A percentile compares a stretch with the other conserved stretches of the same genome.
Evolutionary conservation across 1,140 invertebrate species (phyloP).

Genomic region (Whitmania pigra): DNA sequence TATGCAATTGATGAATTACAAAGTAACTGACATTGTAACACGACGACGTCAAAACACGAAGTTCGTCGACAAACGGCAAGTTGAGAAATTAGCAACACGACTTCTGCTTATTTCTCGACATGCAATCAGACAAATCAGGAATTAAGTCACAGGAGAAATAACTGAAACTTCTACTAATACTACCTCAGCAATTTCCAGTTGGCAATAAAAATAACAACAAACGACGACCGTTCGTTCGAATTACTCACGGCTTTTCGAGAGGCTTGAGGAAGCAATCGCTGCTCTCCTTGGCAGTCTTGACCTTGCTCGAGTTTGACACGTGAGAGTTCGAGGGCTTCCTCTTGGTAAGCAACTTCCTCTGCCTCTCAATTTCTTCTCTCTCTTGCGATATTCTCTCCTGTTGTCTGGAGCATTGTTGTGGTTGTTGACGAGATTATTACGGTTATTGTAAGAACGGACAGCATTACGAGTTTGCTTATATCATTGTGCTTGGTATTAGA

Average conservation of each 20-base stretch:
- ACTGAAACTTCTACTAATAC: background rate
- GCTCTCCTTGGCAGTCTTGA: conserved; percentile 48
- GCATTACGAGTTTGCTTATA: too few species aligned
- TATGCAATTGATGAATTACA: too few species aligned
- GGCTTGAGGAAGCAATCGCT: conserved; percentile 50
- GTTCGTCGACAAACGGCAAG: too few species aligned
- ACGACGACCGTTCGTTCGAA: background rate
- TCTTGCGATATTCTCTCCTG: conserved; percentile 90
- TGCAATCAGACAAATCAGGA: background rate
- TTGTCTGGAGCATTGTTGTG: conserved; percentile 51
- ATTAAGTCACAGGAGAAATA: background rate
- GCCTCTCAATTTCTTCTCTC: conserved; percentile 89
- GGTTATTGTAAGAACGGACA: too few species aligned
- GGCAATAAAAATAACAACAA: background rate
- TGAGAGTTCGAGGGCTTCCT: conserved; percentile 60
- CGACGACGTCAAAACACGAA: too few species aligned
- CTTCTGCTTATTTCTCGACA: too few species aligned
- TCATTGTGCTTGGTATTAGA: too few species aligned
- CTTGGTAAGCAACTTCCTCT: conserved; percentile 83
- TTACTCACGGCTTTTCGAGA: conserved; percentile 35
- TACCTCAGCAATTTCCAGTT: background rate
- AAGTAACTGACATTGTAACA: too few species aligned
- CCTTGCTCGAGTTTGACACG: conserved; percentile 34
- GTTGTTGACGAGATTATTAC: too few species aligned
- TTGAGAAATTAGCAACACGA: too few species aligned